phyloP scores from a whole-genome alignment of 2,113 vertebrate genomes.

The Salvator merianae region DNA sequence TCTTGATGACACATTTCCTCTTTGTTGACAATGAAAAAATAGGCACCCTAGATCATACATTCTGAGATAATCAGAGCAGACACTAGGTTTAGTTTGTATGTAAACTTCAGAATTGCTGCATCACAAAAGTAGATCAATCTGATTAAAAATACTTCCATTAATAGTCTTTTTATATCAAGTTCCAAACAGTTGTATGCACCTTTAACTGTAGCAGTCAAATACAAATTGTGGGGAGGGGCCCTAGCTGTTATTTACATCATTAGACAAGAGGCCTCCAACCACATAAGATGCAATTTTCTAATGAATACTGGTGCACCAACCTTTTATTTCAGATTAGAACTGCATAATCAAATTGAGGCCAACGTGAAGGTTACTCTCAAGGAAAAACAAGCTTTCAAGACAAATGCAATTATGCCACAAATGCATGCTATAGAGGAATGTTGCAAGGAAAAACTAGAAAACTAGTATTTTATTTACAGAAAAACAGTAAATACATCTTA shows the following conservation, averaged over 20 bases:
- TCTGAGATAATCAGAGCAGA: slow-evolving; percentile 46
- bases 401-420: slow-evolving; percentile 57
- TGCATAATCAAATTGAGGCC: slow-evolving; percentile 62
- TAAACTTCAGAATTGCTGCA: slow-evolving; percentile 55
- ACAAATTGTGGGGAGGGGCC: background rate
- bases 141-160: slow-evolving; percentile 63
- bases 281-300: slow-evolving; percentile 57
- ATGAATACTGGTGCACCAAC: slow-evolving; percentile 59
- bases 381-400: slow-evolving; percentile 55
- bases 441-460: background rate
- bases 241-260: slow-evolving; percentile 66
- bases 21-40: no score
- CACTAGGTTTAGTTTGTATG: slow-evolving; percentile 62
- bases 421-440: slow-evolving; percentile 23
- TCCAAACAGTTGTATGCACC: slow-evolving; percentile 62
- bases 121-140: slow-evolving; percentile 59
- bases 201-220: slow-evolving; percentile 65
- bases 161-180: slow-evolving; percentile 52
- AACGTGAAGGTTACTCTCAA: slow-evolving; percentile 57
- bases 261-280: slow-evolving; percentile 44
- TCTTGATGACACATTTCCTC: no score
- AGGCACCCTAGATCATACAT: slow-evolving; percentile 50
- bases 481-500: background rate
- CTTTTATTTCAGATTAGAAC: slow-evolving; percentile 63
- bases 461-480: background rate